These are phyloP conservation scores for Cynoglossus semilaevis DNA, from an alignment of 2,113 vertebrate genomes.

Conservation along the genomic window DNA sequence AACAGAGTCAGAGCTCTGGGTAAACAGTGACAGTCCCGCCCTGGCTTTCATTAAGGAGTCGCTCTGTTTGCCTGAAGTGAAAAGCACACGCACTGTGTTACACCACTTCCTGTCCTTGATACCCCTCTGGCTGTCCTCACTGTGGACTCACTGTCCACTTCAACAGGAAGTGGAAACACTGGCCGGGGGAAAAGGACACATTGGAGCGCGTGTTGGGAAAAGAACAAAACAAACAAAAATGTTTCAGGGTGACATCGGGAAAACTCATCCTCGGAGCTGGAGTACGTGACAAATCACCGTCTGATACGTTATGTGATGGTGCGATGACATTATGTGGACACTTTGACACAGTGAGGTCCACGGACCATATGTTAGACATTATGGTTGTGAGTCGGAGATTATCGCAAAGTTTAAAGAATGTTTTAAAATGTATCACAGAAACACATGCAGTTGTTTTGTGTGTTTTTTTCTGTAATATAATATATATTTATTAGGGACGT, in stretches of 20 bases:
- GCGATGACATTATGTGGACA: too few species aligned
- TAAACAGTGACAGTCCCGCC: constrained; percentile 72
- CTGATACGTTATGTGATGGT: too few species aligned
- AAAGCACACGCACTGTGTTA: constrained; percentile 43
- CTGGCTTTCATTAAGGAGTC: constrained; percentile 67
- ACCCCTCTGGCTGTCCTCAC: constrained; percentile 27
- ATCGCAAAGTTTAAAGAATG: too few species aligned
- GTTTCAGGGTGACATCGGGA: too few species aligned
- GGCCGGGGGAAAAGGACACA: constrained; percentile 1
- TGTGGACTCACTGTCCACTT: constrained; percentile 25
- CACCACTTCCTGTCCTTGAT: constrained; percentile 44
- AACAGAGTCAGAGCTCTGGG: constrained; percentile 29
- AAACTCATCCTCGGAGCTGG: background rate
- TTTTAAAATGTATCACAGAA: too few species aligned
- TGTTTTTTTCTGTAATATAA: too few species aligned
- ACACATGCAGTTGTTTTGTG: too few species aligned
- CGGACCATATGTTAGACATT: too few species aligned
- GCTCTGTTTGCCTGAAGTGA: constrained; percentile 51
- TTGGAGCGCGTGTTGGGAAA: background rate
- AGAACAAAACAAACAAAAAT: background rate
- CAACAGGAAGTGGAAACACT: constrained; percentile 25
- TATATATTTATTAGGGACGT: too few species aligned
- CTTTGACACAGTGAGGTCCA: too few species aligned
- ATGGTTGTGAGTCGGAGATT: too few species aligned
- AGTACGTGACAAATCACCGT: too few species aligned